phyloP scores from a whole-genome alignment of 2,888 invertebrate genomes.

The Sphaerophoria rueppellii region DNA sequence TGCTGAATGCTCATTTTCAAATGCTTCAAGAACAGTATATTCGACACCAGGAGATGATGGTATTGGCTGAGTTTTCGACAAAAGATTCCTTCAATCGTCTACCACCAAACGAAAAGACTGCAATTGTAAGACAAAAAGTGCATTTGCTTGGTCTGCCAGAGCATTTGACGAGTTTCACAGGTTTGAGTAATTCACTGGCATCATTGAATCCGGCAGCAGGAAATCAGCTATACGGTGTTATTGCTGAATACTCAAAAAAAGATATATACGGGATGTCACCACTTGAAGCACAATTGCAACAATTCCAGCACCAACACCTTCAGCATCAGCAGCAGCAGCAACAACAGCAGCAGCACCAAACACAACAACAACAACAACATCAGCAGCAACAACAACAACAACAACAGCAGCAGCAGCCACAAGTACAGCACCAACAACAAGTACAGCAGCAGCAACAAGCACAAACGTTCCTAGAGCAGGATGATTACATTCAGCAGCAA shows the following conservation, averaged over 20 bases:
- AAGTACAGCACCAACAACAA: constrained; percentile 51
- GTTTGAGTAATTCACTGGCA: constrained; percentile 78
- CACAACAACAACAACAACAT: constrained; percentile 26
- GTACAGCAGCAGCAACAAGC: constrained; percentile 33
- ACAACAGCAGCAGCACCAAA: constrained; percentile 63
- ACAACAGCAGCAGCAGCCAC: constrained; percentile 75
- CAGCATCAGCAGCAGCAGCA: constrained; percentile 54
- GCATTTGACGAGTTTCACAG: constrained; percentile 78
- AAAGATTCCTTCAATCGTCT: constrained; percentile 79
- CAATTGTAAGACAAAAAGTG: constrained; percentile 79
- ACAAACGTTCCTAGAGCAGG: constrained; percentile 43
- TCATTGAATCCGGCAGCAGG: constrained; percentile 78
- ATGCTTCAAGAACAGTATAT: constrained; percentile 80
- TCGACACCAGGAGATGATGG: constrained; percentile 79
- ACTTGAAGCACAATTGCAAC: constrained; percentile 64
- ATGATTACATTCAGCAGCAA: constrained; percentile 43
- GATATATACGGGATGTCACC: constrained; percentile 67
- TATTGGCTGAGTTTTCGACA: constrained; percentile 77
- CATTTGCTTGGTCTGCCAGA: constrained; percentile 79
- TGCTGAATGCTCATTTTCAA: constrained; percentile 79
- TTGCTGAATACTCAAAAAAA: constrained; percentile 78
- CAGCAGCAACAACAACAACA: constrained; percentile 64
- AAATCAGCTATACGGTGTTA: constrained; percentile 77
- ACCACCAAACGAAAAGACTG: constrained; percentile 77
- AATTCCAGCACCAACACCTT: constrained; percentile 64